These are phyloP conservation scores for Elephas maximus DNA, from an alignment of 2,113 vertebrate species.

Conservation along the genomic window DNA sequence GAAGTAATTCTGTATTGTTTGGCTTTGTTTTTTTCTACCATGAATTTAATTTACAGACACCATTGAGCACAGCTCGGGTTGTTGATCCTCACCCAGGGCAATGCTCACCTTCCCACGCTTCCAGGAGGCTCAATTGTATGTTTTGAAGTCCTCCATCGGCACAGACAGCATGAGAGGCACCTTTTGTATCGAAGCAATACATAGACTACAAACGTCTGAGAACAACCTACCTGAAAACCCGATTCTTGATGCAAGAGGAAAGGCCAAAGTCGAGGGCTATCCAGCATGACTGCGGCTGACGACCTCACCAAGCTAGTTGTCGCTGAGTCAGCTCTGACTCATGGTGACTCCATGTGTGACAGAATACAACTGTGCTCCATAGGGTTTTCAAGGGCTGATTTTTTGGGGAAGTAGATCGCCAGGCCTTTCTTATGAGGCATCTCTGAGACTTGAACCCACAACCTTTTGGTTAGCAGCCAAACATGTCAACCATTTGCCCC, in stretches of 20 bases:
- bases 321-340: not conserved
- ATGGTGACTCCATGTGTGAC: not conserved
- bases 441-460: not conserved
- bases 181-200: not conserved
- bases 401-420: not conserved
- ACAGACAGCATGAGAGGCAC: fast-evolving
- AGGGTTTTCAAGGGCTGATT: too few relatives aligned
- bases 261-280: not conserved
- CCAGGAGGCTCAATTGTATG: not conserved
- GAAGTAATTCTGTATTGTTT: not conserved
- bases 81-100: not conserved
- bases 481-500: not conserved
- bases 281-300: fast-evolving
- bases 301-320: not conserved
- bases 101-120: not conserved
- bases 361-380: not conserved
- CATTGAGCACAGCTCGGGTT: not conserved
- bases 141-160: not conserved
- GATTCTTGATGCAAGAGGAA: not conserved
- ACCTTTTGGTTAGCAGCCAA: not conserved
- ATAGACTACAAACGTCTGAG: not conserved
- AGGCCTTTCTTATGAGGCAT: not conserved
- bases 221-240: not conserved
- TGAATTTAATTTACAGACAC: not conserved
- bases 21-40: not conserved